phyloP scores from a whole-genome alignment of 2,113 vertebrate species.

The Cavia aperea region DNA sequence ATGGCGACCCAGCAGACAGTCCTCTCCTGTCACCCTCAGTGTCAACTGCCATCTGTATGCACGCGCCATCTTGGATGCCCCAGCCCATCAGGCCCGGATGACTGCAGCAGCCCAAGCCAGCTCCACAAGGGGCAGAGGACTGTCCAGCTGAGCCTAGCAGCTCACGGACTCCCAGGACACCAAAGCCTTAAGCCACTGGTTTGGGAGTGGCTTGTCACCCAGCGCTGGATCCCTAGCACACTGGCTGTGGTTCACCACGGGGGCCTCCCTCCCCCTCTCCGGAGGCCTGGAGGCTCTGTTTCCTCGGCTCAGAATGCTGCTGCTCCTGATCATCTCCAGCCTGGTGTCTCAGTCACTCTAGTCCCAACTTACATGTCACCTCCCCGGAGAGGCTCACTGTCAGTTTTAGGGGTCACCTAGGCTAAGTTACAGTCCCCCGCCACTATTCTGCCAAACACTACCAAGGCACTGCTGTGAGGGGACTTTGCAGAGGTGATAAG shows the following conservation, averaged over 20 bases:
- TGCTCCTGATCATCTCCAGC: neutral
- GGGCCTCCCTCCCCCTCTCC: neutral
- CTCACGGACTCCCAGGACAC: neutral
- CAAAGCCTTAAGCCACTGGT: neutral
- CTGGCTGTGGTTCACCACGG: fast-evolving
- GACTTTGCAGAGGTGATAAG: neutral
- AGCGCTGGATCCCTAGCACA: neutral
- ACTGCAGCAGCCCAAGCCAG: too few species aligned
- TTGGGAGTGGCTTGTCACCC: neutral
- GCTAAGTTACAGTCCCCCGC: neutral
- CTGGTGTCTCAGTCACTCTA: neutral
- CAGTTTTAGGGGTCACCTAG: too few species aligned
- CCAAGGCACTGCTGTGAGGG: neutral
- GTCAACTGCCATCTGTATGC: fast-evolving
- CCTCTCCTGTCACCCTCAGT: neutral
- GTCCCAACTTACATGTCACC: neutral
- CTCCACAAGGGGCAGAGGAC: neutral
- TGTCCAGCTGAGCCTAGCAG: neutral
- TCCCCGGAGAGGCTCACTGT: neutral
- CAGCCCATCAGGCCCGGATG: neutral
- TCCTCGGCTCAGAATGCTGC: neutral
- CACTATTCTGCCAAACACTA: neutral
- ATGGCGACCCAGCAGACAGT: neutral
- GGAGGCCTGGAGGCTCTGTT: neutral
- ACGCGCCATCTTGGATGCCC: neutral